Percentiles rank a stretch among this genome's conserved stretches.
Conservation (phyloP, 2,113 vertebrate genomes). For the Cyanoramphus novaezelandiae region DNA sequence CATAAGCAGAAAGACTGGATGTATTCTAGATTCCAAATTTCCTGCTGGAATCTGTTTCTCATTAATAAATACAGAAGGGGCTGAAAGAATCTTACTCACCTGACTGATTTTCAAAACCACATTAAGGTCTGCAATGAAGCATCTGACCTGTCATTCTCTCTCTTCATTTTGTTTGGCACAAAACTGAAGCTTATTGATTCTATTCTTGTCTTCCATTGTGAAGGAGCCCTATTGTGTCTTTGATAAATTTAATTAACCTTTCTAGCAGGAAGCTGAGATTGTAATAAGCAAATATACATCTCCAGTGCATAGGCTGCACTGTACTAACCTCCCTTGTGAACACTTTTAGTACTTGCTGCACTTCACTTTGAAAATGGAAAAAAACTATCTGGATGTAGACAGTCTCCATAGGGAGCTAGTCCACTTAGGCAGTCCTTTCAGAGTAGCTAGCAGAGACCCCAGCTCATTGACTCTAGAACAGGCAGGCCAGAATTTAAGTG, state of each 20-base stretch:
- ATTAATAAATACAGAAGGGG: background rate
- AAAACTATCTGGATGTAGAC: background rate
- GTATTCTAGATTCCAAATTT: background rate
- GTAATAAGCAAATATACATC: constrained; percentile 6
- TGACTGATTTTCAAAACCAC: background rate
- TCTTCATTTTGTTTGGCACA: constrained; percentile 9
- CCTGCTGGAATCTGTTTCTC: background rate
- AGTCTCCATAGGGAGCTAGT: background rate
- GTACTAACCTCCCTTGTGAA: background rate
- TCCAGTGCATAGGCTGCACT: background rate
- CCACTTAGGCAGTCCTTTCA: background rate
- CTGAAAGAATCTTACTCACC: background rate
- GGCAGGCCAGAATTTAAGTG: background rate
- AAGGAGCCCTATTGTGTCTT: background rate
- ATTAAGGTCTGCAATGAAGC: background rate
- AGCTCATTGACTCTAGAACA: background rate
- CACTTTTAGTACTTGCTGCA: background rate
- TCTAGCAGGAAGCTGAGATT: background rate
- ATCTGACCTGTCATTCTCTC: background rate
- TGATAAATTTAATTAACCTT: constrained; percentile 40
- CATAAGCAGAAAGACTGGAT: background rate
- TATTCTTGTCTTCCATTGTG: background rate
- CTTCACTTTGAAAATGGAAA: background rate
- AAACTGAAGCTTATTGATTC: constrained; percentile 14
- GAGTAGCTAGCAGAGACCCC: background rate